Conservation (phyloP, 2,113 vertebrate species). For the Coreoperca whiteheadi region DNA sequence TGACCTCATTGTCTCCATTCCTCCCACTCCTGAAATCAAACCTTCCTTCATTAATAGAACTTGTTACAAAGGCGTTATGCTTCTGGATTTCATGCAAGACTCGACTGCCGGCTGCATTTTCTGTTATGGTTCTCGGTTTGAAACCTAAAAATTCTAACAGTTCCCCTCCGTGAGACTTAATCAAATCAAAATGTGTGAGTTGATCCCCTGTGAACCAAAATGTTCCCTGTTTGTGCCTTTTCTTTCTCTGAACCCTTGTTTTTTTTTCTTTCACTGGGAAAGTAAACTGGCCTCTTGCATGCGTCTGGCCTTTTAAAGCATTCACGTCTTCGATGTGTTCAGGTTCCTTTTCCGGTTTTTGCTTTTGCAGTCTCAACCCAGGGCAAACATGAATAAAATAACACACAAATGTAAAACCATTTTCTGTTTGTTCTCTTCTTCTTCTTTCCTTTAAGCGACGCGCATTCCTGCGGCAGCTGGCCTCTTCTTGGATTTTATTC, state of each 20-base stretch:
- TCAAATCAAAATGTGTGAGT: neutral
- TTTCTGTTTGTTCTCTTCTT: constrained; percentile 6
- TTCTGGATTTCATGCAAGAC: neutral
- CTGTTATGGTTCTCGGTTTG: no score
- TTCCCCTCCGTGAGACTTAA: no score
- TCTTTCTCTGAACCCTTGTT: neutral
- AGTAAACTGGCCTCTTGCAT: neutral
- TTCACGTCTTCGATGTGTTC: neutral
- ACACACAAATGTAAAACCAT: neutral
- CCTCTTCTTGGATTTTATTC: neutral
- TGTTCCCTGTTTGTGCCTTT: neutral
- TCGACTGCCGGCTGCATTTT: neutral
- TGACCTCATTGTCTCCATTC: neutral
- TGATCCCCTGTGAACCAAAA: neutral
- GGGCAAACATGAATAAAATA: no score
- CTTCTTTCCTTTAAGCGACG: neutral
- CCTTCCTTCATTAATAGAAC: accelerated
- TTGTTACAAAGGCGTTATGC: neutral
- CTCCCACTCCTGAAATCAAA: neutral
- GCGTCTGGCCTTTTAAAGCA: constrained; percentile 5
- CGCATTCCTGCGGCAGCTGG: neutral
- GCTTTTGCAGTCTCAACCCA: no score
- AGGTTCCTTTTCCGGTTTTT: constrained; percentile 1
- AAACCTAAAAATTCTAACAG: no score
- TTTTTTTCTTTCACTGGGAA: neutral